Evolutionary conservation across 1,140 invertebrate species (phyloP), one percentile per base, ranked within the genome.

Genomic region (Colletes gigas): DNA sequence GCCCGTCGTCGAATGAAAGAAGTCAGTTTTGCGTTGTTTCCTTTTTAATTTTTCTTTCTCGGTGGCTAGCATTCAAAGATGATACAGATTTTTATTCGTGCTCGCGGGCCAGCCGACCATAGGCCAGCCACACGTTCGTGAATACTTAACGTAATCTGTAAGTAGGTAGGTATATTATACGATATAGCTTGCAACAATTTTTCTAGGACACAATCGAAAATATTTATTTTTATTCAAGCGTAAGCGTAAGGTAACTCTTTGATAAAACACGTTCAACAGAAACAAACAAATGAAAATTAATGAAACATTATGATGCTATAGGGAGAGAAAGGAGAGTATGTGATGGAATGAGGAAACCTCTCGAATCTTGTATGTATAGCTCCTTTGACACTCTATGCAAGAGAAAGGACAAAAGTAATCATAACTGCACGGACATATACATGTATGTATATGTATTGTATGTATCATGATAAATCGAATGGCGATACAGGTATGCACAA

Each of bases 141-240:
- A 83, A 83, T 86, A 86, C 85, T 86, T 86, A 80, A 82, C 39
- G 57, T 85, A 68, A 88, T 84, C 71, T 86, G n/a, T 78, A 86
- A 87, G 55, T 85, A 88, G 83, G 77, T 82, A 85, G 81, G 81
- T 84, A 81, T 73, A 86, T 74, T 63, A 69, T 79, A 87, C 87
- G 88, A 71, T 60, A 83, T 85, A 84, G 74, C 78, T 87, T 84
- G 78, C 84, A 83, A 86, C 82, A 78, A 88, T 87, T 91, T 90
- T 91, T 90, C 88, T 90, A 90, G 87, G 74, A 85, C 81, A 72
- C 83, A 83, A 87, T 87, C 76, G 79, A 85, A 84, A 88, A 88
- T 91, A 90, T 91, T 91, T 91, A 91, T 90, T 91, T 91, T 90
- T 91, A 89, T 89, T 90, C 85, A 44, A 86, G 71, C 70, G 74